Evolutionary conservation across 2,113 vertebrate species (phyloP), one percentile per base, ranked within the genome.

Genomic region (Menura novaehollandiae): DNA sequence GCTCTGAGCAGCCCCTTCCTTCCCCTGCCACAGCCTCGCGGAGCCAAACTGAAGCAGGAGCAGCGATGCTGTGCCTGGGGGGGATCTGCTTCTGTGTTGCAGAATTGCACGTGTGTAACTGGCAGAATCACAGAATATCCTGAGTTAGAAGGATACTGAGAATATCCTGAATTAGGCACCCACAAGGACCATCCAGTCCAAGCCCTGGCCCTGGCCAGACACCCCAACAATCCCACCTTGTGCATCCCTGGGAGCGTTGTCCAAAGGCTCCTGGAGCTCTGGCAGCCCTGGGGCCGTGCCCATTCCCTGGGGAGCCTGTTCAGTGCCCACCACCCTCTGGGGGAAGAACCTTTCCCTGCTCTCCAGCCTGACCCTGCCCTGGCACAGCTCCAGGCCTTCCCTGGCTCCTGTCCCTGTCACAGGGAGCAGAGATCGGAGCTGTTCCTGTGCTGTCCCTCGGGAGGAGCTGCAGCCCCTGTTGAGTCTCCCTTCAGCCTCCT

Each of bases 181-280:
- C 49, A 7, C 24, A 0, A 0, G 13, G 41, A 21, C 5, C n/a
- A 6, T 0, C n/a, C 9, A 47, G 39, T 19, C 1, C 27, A 2
- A 21, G 0, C 10, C 22, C 18, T 15, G 26, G 3, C 46, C 55
- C 68, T 87, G 64, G 47, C 19, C 74, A 55, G 47, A 2, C 1
- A 15, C 37, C 81, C 47, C 66, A 13, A 0, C 39, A 71, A 2
- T 0, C 22, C 66, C 66, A 33, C 0, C 74, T 64, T 39, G 74
- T 7, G 27, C 82, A 74, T 8, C 74, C 74, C 73, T 77, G 35
- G 62, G 49, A 74, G 62, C 8, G 11, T 7, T 74, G 69, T 1
- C 82, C 71, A 49, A 49, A 58, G 3, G 52, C 85, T 88, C 66
- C 85, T 71, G 66, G 24, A 88, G 85, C 85, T 88, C 10, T 78